Evolutionary conservation across 2,888 invertebrate genomes (phyloP), one percentile per base, ranked within the genome.

Genomic region (Chaitophorus viminalis): DNA sequence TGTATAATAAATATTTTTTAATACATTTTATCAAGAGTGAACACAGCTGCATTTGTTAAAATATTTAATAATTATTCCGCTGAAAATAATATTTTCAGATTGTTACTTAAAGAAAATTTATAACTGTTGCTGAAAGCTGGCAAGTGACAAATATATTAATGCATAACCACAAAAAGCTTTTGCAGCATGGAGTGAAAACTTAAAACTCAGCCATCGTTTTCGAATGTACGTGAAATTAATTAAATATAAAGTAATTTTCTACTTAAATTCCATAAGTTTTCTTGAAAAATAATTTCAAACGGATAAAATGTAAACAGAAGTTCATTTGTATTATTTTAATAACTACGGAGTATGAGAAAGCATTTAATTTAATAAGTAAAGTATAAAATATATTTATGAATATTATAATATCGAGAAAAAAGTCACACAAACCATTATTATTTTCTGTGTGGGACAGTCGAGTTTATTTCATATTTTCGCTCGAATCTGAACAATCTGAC

Each of bases 71-170:
- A 78, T n/a, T 36, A 72, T 33, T 74, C n/a, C 33, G 72, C 68
- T 52, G 52, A 39, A 39, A 82, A 31, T 31, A 82, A 54, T 36
- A 33, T 82, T 72, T 82, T 72, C 9, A 52, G 18, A 60, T 39
- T 60, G 29, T 74, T 39, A 39, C 36, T 83, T 74, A 74, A 8
- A 74, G 72, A 82, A 54, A 82, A 74, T n/a, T 4, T 54, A 46
- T 70, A 70, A 70, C 68, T 70, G 52, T 36, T 72, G 8, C 54
- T 54, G 72, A 54, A 72, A 72, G 82, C 52, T 74, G n/a, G 25
- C 31, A 82, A 72, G 52, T 72, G 82, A 74, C 74, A 83, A 83
- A 83, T 74, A 75, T 74, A 74, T 82, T 78, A 78, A 83, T 74
- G 54, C 60, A 70, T 72, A 29, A 83, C 11, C 54, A 36, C 74